Base-by-base conservation (phyloP, 2,888 invertebrate genomes). In the Thecophora atra region DNA sequence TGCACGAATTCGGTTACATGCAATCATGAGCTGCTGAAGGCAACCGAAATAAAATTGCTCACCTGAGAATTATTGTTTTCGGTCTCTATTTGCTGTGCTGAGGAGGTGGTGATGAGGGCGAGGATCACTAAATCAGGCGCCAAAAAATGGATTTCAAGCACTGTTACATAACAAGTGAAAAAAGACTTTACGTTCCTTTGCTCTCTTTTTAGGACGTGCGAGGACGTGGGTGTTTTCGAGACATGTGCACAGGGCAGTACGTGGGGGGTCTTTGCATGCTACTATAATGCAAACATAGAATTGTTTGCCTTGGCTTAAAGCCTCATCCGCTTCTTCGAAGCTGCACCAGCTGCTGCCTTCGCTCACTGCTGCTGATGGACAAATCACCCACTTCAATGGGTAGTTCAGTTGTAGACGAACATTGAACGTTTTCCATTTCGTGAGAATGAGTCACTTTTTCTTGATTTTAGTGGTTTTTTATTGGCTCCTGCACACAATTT, bases 31-130 rank as follows among this genome's bases (percentile, higher is more conserved):
- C 66, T 54, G 19, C 47, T 66, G 19, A 67, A 67, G 67, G 6
- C 30, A 56, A 17, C 54, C 37, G 78, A 42, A 54, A 69, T 77
- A 78, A 81, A 81, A 81, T 81, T 81, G 81, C 80, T 81, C 81
- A 81, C 81, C 79, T 79, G 81, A 77, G 81, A 76, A 81, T 81
- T 80, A 81, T 80, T 81, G 80, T 77, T 75, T 71, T 73, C 78
- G 75, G 78, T 77, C 77, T 80, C 2, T 37, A 8, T 6, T 37
- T 37, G 37, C 11, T 37, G 37, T 1, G 11, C n/a, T n/a, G 37
- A 37, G 37, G 37, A 37, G 7, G 37, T 28, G 30, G 60, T 65
- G 63, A 37, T 44, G 30, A 24, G 24, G 47, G 21, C 19, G 44
- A 37, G 13, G 37, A 28, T 17, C 37, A 37, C 37, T 37, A 37